A percentile compares a stretch with the other conserved stretches of the same genome.
These are phyloP conservation scores for Muraenolepis orangiensis DNA, from an alignment of 2,797 vertebrate genomes.

Conservation along the genomic window DNA sequence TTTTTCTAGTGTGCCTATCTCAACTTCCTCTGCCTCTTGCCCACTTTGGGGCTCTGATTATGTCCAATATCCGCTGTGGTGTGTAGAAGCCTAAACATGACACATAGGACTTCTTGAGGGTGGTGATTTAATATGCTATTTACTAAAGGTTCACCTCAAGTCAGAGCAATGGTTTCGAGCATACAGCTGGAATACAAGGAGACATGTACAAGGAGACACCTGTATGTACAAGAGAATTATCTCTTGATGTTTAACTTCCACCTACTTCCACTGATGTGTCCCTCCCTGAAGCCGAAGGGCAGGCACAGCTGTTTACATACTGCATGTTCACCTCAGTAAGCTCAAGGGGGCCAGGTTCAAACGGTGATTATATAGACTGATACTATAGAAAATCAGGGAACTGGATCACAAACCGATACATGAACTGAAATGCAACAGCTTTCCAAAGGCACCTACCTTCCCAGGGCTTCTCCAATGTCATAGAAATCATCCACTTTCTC, in stretches of 20 bases:
- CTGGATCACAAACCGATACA: background rate
- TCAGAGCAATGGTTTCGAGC: background rate
- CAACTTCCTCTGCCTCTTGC: background rate
- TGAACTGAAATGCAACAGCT: background rate
- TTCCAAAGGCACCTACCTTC: conserved; percentile 80
- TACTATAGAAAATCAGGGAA: background rate
- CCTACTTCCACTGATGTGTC: conserved; percentile 22
- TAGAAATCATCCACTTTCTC: conserved; percentile 93
- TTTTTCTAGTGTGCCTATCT: background rate
- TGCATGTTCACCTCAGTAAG: conserved; percentile 9
- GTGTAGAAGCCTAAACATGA: background rate
- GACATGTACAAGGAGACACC: background rate
- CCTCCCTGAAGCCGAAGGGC: conserved; percentile 51
- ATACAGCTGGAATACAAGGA: background rate
- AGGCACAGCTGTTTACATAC: conserved; percentile 50
- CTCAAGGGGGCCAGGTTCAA: background rate
- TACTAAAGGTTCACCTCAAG: background rate
- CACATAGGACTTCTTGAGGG: background rate
- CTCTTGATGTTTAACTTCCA: conserved; percentile 35
- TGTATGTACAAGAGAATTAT: conserved; percentile 21
- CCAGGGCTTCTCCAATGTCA: conserved; percentile 87
- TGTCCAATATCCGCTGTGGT: background rate
- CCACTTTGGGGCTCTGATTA: background rate
- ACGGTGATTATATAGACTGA: background rate
- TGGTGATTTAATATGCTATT: background rate